These are phyloP conservation scores for Drosophila bocqueti DNA, from an alignment of 1,140 invertebrate species.

Conservation along the genomic window DNA sequence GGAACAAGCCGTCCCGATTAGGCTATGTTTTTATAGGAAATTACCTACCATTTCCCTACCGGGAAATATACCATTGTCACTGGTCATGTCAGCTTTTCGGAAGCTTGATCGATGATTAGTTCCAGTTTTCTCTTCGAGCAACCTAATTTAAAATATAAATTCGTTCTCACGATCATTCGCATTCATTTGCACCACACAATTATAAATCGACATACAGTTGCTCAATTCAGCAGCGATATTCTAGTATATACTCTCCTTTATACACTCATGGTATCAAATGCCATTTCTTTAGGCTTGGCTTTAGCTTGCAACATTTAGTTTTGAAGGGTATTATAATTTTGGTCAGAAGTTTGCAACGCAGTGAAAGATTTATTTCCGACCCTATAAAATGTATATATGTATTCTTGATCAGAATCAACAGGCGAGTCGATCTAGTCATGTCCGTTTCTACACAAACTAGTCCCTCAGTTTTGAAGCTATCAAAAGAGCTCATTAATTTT, in stretches of 20 bases:
- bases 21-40: background rate
- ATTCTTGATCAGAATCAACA: too few species aligned
- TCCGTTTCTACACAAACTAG: too few species aligned
- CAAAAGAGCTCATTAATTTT: too few species aligned
- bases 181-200: constrained; percentile 12
- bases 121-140: background rate
- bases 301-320: background rate
- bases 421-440: too few species aligned
- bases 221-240: constrained; percentile 2
- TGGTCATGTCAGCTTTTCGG: background rate
- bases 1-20: background rate
- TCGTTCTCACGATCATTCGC: constrained; percentile 1
- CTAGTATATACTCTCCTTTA: constrained; percentile 1
- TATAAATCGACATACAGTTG: constrained; percentile 1
- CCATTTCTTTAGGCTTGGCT: background rate
- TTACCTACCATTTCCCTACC: too few species aligned
- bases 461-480: too few species aligned
- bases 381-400: too few species aligned
- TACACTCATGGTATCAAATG: background rate
- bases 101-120: constrained; percentile 17
- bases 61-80: background rate
- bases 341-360: too few species aligned
- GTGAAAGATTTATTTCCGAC: too few species aligned
- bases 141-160: constrained; percentile 7
- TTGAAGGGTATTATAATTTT: too few species aligned